Evolutionary conservation across 2,797 vertebrate genomes (phyloP).

Genomic region (Cephalopachus bancanus): DNA sequence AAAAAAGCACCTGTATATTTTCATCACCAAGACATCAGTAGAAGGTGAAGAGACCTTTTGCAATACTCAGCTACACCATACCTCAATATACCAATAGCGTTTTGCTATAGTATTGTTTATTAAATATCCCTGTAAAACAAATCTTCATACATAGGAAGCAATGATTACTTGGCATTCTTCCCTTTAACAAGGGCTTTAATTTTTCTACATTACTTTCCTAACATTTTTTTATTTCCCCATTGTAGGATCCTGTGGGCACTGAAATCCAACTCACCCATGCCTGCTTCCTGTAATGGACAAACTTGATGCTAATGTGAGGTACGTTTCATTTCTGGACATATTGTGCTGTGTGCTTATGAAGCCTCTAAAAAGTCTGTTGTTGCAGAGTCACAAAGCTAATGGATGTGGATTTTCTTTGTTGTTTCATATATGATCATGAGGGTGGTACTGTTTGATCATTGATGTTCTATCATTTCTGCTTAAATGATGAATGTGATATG

Average conservation of each 20-base stretch:
- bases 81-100: not conserved
- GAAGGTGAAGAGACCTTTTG: not conserved
- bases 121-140: not conserved
- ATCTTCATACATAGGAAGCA: not conserved
- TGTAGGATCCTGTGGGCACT: constrained; percentile 88
- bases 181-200: not conserved
- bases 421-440: not conserved
- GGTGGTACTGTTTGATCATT: not conserved
- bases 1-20: not conserved
- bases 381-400: not conserved
- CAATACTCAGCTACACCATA: not conserved
- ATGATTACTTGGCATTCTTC: not conserved
- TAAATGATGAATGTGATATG: constrained; percentile 13
- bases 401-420: not conserved
- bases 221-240: not conserved
- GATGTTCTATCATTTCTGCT: not conserved
- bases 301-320: constrained; percentile 92
- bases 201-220: constrained; percentile 38
- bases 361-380: not conserved
- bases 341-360: not conserved
- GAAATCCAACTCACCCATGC: constrained; percentile 86
- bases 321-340: constrained; percentile 70
- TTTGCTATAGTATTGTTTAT: not conserved
- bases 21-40: not conserved
- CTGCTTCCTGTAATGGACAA: constrained; percentile 92